Evolutionary conservation across 2,113 vertebrate genomes (phyloP).

Genomic region (Caranx melampygus): DNA sequence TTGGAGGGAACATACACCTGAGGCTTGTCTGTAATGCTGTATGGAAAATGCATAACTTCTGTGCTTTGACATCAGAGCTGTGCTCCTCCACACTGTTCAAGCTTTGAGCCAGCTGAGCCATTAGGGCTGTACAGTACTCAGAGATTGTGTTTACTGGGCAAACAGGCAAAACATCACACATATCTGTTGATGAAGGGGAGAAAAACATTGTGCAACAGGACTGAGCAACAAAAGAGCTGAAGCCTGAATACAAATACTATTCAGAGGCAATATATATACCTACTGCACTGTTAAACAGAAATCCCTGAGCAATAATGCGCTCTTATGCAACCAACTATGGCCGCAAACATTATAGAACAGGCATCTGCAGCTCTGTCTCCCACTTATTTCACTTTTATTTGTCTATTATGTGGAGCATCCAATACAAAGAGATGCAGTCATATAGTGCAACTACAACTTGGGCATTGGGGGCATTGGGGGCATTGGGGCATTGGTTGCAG

Average conservation of each 20-base stretch:
- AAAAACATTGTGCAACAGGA: constrained; percentile 25
- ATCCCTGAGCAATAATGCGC: constrained; percentile 4
- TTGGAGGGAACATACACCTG: constrained; percentile 15
- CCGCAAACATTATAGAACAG: background rate
- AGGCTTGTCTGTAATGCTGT: constrained; percentile 41
- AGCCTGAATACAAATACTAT: background rate
- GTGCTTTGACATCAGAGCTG: constrained; percentile 22
- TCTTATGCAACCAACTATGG: constrained; percentile 5
- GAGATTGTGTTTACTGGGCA: constrained; percentile 46
- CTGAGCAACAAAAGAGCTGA: background rate
- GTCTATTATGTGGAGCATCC: background rate
- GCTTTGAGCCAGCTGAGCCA: constrained; percentile 39
- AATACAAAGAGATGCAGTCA: background rate
- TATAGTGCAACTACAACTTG: background rate
- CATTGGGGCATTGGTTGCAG: background rate
- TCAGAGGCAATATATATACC: background rate
- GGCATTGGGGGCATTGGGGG: background rate
- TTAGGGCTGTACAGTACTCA: constrained; percentile 33
- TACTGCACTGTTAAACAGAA: background rate
- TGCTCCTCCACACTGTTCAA: constrained; percentile 13
- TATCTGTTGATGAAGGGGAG: constrained; percentile 42
- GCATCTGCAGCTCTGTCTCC: background rate
- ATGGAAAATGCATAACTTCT: constrained; percentile 45
- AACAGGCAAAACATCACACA: constrained; percentile 37
- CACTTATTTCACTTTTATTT: background rate